Evolutionary conservation across 1,140 invertebrate genomes (phyloP).

Genomic region (Lordiphosa stackelbergi): DNA sequence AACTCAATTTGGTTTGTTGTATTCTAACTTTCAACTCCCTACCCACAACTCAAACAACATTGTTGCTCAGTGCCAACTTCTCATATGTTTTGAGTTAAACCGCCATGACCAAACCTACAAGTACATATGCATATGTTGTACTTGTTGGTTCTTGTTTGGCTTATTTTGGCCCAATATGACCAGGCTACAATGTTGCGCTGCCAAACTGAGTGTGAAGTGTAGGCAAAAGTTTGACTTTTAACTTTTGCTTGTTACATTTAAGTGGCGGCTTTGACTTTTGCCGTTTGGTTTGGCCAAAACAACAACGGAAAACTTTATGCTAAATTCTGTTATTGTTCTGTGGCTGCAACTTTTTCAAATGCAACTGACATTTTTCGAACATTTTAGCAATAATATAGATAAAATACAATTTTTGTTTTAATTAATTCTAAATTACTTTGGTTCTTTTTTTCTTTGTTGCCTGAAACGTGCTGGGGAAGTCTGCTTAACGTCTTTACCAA

Average conservation of each 20-base stretch:
- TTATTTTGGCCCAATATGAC: conserved; percentile 9
- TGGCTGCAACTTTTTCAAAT: conserved; percentile 19
- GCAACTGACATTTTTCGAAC: conserved; percentile 32
- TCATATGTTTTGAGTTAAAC: conserved; percentile 16
- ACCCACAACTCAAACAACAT: conserved; percentile 4
- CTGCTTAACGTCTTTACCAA: conserved; percentile 56
- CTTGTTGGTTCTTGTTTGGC: conserved; percentile 15
- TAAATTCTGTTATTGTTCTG: conserved; percentile 49
- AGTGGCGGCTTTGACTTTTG: conserved; percentile 40
- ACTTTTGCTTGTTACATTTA: conserved; percentile 68
- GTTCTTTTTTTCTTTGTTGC: conserved; percentile 1
- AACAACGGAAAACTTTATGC: conserved; percentile 47
- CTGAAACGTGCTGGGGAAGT: conserved; percentile 40
- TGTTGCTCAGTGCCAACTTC: conserved; percentile 8
- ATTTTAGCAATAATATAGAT: conserved; percentile 31
- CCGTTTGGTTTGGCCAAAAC: too few relatives aligned
- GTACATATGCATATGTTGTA: conserved; percentile 5
- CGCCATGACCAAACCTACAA: conserved; percentile 10
- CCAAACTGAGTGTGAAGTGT: conserved; percentile 26
- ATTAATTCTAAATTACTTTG: conserved; percentile 58
- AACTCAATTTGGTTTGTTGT: neutral
- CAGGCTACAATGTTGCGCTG: conserved; percentile 26
- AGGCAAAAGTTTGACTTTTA: conserved; percentile 55
- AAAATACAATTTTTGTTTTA: conserved; percentile 65
- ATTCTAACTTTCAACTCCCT: conserved; percentile 3